Evolutionary conservation across 2,113 vertebrate genomes (phyloP).

Genomic region (Mugil cephalus): DNA sequence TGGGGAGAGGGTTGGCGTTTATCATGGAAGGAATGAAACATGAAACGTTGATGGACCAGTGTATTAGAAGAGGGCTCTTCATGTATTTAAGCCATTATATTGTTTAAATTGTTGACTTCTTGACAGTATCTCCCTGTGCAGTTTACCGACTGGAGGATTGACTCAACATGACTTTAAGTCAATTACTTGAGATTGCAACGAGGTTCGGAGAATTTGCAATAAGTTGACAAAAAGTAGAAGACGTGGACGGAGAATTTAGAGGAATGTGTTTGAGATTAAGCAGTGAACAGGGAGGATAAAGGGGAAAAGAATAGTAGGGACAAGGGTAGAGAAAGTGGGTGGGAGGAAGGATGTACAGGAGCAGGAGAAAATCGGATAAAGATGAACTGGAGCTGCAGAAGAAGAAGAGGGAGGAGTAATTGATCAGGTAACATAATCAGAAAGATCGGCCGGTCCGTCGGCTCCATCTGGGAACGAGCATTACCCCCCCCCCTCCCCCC

Average conservation of each 20-base stretch:
- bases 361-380: not conserved
- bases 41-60: too few relatives aligned
- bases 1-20: too few relatives aligned
- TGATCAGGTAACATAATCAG: constrained; percentile 50
- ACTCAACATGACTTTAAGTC: too few relatives aligned
- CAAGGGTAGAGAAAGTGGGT: too few relatives aligned
- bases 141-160: too few relatives aligned
- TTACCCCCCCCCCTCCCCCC: not conserved
- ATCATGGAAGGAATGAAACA: too few relatives aligned
- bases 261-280: not conserved
- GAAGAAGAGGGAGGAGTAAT: constrained; percentile 18
- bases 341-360: not conserved
- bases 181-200: too few relatives aligned
- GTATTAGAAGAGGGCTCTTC: too few relatives aligned
- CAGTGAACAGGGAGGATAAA: not conserved
- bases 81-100: too few relatives aligned
- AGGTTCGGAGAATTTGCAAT: not conserved
- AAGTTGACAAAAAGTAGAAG: not conserved
- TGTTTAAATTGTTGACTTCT: too few relatives aligned
- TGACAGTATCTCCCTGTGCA: too few relatives aligned
- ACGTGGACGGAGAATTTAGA: not conserved
- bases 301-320: not conserved
- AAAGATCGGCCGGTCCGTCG: constrained; percentile 16
- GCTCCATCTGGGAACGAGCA: constrained; percentile 22
- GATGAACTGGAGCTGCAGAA: not conserved